Conservation (phyloP, 2,113 vertebrate genomes). For the Oceanites oceanicus region DNA sequence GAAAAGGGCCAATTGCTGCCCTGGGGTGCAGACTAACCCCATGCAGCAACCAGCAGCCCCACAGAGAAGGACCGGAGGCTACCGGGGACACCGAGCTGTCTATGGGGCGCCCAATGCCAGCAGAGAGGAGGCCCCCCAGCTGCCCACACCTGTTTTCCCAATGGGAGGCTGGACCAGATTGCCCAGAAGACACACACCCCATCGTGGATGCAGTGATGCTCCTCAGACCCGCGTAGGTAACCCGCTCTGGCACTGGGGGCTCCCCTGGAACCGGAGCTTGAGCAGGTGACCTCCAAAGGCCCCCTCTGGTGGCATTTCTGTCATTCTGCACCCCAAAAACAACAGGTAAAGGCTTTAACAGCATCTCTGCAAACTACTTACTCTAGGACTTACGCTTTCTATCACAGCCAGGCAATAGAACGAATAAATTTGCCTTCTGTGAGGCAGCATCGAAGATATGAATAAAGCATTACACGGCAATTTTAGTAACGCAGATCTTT, state of each 20-base stretch:
- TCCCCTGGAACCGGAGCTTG: background rate
- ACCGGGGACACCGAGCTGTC: accelerated
- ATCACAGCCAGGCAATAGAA: constrained; percentile 2
- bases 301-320: background rate
- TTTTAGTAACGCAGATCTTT: constrained; percentile 8
- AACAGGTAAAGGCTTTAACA: background rate
- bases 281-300: background rate
- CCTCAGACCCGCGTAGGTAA: accelerated
- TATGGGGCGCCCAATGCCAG: background rate
- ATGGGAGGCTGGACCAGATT: background rate
- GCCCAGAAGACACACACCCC: background rate
- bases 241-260: accelerated
- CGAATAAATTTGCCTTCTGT: constrained; percentile 4
- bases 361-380: background rate
- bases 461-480: constrained; percentile 54
- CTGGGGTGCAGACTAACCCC: too few relatives aligned
- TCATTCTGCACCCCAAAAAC: background rate
- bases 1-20: background rate
- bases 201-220: background rate
- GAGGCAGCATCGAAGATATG: constrained; percentile 17
- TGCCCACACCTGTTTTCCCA: background rate
- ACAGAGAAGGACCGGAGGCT: background rate
- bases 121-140: background rate
- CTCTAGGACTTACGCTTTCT: background rate
- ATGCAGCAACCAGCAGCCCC: background rate